Percentiles rank a stretch among this genome's conserved stretches.
These are phyloP conservation scores for Argyrosomus japonicus DNA, from an alignment of 2,113 vertebrate species.

Conservation along the genomic window DNA sequence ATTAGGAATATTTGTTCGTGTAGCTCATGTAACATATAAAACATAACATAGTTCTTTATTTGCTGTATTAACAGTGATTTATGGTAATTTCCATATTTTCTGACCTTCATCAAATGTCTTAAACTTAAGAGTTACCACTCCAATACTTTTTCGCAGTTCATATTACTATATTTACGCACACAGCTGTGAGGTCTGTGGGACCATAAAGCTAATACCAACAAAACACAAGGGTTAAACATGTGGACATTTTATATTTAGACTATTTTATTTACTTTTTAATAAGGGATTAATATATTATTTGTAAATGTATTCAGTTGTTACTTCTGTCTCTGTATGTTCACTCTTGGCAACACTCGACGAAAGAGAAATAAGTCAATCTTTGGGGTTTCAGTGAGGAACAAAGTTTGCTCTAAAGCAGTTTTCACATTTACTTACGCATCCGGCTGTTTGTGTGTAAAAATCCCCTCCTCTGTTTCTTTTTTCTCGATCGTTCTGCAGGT, in stretches of 20 bases:
- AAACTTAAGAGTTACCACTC: no score
- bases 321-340: not conserved
- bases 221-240: not conserved
- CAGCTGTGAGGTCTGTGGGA: not conserved
- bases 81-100: not conserved
- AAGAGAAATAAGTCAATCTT: not conserved
- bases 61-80: not conserved
- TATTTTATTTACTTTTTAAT: not conserved
- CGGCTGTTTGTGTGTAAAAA: conserved; percentile 1
- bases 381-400: not conserved
- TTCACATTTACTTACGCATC: conserved; percentile 66
- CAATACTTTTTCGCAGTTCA: not conserved
- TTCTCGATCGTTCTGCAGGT: not conserved
- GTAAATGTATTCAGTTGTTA: not conserved
- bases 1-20: not conserved
- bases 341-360: no score
- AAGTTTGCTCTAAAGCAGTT: not conserved
- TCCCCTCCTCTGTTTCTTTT: not conserved
- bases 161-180: not conserved
- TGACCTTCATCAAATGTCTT: not conserved
- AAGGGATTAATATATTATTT: not conserved
- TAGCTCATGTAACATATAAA: not conserved
- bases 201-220: not conserved
- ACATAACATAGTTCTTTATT: no score
- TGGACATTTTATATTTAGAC: not conserved